Evolutionary conservation across 2,888 invertebrate species (phyloP), one percentile per base, ranked within the genome.

Genomic region (Cenopis cana): DNA sequence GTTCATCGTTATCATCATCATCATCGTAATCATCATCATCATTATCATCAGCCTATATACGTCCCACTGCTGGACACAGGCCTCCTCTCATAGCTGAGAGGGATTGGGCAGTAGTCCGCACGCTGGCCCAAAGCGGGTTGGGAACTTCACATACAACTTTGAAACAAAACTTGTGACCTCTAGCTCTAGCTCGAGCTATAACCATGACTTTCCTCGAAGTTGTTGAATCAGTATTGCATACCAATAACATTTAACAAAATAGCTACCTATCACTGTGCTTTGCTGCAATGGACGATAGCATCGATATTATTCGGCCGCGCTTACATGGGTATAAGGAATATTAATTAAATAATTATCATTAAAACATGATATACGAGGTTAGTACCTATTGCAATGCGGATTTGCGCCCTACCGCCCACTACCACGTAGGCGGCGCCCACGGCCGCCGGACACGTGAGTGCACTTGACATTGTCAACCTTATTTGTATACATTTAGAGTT

Each of bases 361-460:
- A 77, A 79, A 75, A 74, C 72, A 73, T 78, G 78, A 79, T 78
- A 76, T 81, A 79, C 85, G 88, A 89, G 89, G 88, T 24, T 71
- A n/a, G 60, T 81, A 83, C 76, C 75, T 81, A 82, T 77, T 79
- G 86, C 88, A 89, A 89, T 89, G 90, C 90, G 90, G 90, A 90
- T 87, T 90, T 89, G 83, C 82, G 78, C 85, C 86, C 82, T 82
- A 75, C 77, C 81, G 75, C 83, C 88, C 85, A 85, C 85, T 79
- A 80, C 74, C 56, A 73, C 76, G 83, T 82, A 73, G 82, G 83
- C 77, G 80, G 77, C 82, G 78, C 82, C 77, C 79, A 85, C 88
- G 76, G 78, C 80, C 79, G 10, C 50, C 50, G 79, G 77, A 76
- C 78, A 65, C 33, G 9, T 20, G 41, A 17, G 17, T 17, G 0